Base-by-base conservation (phyloP, 2,888 invertebrate species). In the Brassicogethes aeneus region DNA sequence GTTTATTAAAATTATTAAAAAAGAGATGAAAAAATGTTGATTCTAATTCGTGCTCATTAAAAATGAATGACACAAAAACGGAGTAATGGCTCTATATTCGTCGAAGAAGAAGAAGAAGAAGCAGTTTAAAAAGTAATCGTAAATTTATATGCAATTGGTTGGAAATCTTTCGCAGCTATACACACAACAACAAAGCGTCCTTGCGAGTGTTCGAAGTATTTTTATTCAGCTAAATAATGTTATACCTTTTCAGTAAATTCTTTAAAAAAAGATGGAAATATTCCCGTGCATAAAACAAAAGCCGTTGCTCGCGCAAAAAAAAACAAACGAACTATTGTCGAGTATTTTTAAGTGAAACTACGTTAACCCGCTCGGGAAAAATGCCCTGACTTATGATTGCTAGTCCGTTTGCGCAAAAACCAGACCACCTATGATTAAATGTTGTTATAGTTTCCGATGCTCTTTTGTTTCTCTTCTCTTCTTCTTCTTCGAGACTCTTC, bases 361-460 rank as follows among this genome's bases (percentile, higher is more conserved):
- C 53, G 48, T 23, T 23, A 10, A 23, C 10, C 23, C 5, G 23
- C 23, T 5, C 10, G 23, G 46, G 50, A 57, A 57, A 55, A 56
- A 57, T 57, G 48, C 17, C 5, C 48, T 55, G 57, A 56, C 52
- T 58, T 58, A 55, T 52, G 53, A 53, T 53, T 53, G 52, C 46
- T 48, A 42, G 48, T 44, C 39, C n/a, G 49, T 55, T 56, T 56
- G 52, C 52, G 51, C 39, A 38, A 46, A 51, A 52, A 50, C 54
- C 43, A 55, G 57, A 58, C 55, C 57, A 59, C 59, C 59, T 54
- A 56, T 58, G 57, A 58, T 57, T 57, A 54, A 52, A 50, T 47
- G 42, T 45, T 42, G 43, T 40, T 44, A 42, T 37, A 39, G 42
- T 47, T 44, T 42, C 36, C 33, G 42, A n/a, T n/a, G n/a, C 29